phyloP scores from a whole-genome alignment of 2,888 invertebrate genomes.

The Diarsia rubi region DNA sequence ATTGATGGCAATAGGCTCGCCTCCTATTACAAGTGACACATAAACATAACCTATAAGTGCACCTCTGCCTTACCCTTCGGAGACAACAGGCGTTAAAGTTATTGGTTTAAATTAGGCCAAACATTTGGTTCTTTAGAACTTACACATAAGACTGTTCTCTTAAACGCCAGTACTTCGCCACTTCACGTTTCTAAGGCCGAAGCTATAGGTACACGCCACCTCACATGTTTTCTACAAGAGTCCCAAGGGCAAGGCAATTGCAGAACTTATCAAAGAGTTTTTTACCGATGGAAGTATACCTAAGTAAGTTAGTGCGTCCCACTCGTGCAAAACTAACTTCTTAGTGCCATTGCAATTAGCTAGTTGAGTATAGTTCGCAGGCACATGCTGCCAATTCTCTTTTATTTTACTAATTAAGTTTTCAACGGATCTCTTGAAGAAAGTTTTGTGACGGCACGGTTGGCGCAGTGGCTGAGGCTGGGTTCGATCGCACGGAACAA shows the following conservation, averaged over 20 bases:
- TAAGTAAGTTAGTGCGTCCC: neutral
- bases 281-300: neutral
- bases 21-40: too few relatives aligned
- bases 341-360: conserved; percentile 28
- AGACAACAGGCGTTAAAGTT: too few relatives aligned
- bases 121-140: neutral
- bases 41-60: too few relatives aligned
- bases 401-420: conserved; percentile 25
- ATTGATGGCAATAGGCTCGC: too few relatives aligned
- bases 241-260: neutral
- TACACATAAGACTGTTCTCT: neutral
- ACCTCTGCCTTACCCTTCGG: too few relatives aligned
- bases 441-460: neutral
- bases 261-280: neutral
- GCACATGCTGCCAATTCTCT: conserved; percentile 19
- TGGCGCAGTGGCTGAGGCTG: too few relatives aligned
- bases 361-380: conserved; percentile 11
- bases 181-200: neutral
- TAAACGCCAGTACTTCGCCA: neutral
- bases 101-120: neutral
- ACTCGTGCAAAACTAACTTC: conserved; percentile 4
- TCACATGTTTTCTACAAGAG: neutral
- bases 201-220: neutral
- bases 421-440: neutral
- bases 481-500: too few relatives aligned